Evolutionary conservation across 2,797 vertebrate genomes (phyloP).

Genomic region (Synaphobranchus kaupii): DNA sequence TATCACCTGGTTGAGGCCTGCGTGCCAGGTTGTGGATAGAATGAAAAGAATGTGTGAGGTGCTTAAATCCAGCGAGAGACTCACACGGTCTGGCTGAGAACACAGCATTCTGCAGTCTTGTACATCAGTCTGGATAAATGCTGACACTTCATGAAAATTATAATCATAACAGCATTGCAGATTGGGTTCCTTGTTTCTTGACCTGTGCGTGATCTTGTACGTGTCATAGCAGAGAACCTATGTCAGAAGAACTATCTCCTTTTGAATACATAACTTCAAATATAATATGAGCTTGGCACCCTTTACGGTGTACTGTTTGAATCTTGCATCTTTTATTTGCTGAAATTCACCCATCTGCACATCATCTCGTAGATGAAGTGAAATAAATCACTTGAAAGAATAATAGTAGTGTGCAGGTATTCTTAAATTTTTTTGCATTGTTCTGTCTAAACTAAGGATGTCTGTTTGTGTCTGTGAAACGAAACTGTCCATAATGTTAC

Average conservation of each 20-base stretch:
- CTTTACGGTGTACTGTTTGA: no score
- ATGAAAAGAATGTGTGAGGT: conserved; percentile 15
- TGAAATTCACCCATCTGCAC: no score
- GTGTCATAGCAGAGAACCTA: background rate
- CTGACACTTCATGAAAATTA: background rate
- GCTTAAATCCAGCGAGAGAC: background rate
- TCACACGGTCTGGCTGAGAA: background rate
- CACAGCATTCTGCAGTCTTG: background rate
- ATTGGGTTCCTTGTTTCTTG: background rate
- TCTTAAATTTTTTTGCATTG: no score
- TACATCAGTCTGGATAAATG: background rate
- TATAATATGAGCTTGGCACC: background rate
- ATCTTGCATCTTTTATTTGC: no score
- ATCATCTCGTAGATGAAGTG: no score
- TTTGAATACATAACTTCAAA: background rate
- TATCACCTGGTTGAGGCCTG: background rate
- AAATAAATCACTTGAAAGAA: no score
- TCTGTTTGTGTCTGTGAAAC: no score
- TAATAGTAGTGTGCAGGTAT: no score
- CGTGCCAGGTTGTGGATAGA: background rate
- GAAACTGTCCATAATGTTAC: no score
- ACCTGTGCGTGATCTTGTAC: background rate
- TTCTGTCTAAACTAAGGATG: no score
- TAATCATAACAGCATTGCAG: background rate
- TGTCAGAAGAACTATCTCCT: no score